Percentiles rank a stretch among this genome's conserved stretches.
Conservation (phyloP, 2,888 invertebrate genomes). For the Axea sp. region DNA sequence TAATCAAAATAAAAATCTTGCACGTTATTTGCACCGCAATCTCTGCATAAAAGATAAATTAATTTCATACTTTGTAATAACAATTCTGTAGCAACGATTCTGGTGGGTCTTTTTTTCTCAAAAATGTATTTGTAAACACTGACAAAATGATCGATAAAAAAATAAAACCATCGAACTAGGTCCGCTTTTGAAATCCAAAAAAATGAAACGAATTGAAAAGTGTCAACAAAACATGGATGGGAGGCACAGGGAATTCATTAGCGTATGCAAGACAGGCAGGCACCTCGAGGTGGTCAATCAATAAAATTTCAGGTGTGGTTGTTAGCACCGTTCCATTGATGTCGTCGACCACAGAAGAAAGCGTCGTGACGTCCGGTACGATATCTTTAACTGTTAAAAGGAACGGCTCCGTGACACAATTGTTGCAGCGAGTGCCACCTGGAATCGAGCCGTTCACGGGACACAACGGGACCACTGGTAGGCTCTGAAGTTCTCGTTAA, state of each 20-base stretch:
- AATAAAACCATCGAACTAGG: too few relatives aligned
- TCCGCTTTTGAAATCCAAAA: too few relatives aligned
- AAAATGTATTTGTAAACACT: too few relatives aligned
- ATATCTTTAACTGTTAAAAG: constrained; percentile 76
- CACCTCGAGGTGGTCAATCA: constrained; percentile 62
- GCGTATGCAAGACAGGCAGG: constrained; percentile 46
- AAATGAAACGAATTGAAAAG: constrained; percentile 4
- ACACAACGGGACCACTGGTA: constrained; percentile 86
- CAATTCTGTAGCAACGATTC: constrained; percentile 11
- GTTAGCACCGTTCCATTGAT: constrained; percentile 78
- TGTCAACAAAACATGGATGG: constrained; percentile 42
- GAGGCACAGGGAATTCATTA: constrained; percentile 53
- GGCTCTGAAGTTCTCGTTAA: constrained; percentile 80
- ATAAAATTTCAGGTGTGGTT: constrained; percentile 63
- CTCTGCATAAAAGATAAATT: constrained; percentile 19
- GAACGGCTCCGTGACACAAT: constrained; percentile 82
- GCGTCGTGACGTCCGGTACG: constrained; percentile 75
- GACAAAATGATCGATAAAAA: too few relatives aligned
- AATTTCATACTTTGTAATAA: constrained; percentile 4
- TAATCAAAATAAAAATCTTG: constrained; percentile 8
- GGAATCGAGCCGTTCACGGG: constrained; percentile 88
- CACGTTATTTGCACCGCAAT: constrained; percentile 33
- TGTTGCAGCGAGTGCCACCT: constrained; percentile 81
- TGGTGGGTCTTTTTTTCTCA: constrained; percentile 37
- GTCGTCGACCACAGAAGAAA: constrained; percentile 82